phyloP scores from a whole-genome alignment of 2,888 invertebrate species.

The Tyria jacobaeae region DNA sequence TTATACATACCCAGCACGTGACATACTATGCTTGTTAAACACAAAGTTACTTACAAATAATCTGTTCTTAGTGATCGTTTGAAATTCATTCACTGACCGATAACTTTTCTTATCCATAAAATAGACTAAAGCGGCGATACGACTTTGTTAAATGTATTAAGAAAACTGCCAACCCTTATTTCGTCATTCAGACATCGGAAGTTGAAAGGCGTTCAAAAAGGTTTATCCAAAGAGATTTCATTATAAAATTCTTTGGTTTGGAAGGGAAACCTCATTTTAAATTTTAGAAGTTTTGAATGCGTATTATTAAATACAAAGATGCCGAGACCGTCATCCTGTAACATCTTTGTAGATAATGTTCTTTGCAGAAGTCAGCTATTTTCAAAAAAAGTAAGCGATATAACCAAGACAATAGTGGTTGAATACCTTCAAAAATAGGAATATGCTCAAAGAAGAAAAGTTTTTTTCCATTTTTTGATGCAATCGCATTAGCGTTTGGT shows the following conservation, averaged over 20 bases:
- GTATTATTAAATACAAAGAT: slow-evolving; percentile 51
- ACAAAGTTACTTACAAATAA: no score
- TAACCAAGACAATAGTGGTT: not conserved
- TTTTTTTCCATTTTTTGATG: no score
- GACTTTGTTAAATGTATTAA: slow-evolving; percentile 38
- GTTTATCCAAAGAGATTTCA: slow-evolving; percentile 57
- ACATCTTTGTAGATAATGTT: slow-evolving; percentile 36
- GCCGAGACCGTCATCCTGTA: slow-evolving; percentile 39
- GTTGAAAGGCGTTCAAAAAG: slow-evolving; percentile 56
- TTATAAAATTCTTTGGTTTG: slow-evolving; percentile 61
- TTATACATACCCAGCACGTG: no score
- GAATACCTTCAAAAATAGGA: not conserved
- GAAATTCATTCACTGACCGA: slow-evolving; percentile 8
- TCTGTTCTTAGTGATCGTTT: no score
- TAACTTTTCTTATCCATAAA: slow-evolving; percentile 7
- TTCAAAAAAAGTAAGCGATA: not conserved
- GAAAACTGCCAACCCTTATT: slow-evolving; percentile 55
- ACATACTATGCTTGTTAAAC: no score
- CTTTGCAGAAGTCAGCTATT: slow-evolving; percentile 4
- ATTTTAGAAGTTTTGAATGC: slow-evolving; percentile 55
- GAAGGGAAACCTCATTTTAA: slow-evolving; percentile 55
- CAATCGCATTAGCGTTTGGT: no score
- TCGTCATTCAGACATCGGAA: slow-evolving; percentile 53
- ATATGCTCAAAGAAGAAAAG: no score
- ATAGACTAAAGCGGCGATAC: slow-evolving; percentile 16